Evolutionary conservation across 2,888 invertebrate genomes (phyloP).

Genomic region (Charanyca ferruginea): DNA sequence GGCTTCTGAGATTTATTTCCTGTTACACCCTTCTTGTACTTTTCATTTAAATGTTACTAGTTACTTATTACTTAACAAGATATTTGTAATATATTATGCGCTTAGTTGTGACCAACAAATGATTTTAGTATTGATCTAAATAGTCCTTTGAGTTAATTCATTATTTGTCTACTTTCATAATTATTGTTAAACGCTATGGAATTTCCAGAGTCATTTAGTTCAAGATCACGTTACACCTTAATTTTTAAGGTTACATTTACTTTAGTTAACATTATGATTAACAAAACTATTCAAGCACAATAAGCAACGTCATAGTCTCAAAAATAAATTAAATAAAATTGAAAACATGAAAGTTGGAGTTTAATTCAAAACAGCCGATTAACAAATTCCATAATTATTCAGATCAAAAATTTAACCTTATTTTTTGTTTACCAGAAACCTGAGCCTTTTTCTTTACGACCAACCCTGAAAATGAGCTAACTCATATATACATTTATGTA

Average conservation of each 20-base stretch:
- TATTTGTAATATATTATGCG: slow-evolving; percentile 39
- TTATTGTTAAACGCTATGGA: slow-evolving; percentile 34
- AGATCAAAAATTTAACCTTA: not conserved
- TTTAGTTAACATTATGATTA: slow-evolving; percentile 9
- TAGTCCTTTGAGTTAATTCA: slow-evolving; percentile 47
- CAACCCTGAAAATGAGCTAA: too few species aligned
- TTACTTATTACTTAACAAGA: slow-evolving; percentile 39
- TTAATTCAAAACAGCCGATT: not conserved
- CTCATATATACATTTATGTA: too few species aligned
- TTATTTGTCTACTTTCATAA: slow-evolving; percentile 52
- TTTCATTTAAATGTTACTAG: slow-evolving; percentile 31
- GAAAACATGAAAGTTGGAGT: not conserved
- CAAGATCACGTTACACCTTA: slow-evolving; percentile 42
- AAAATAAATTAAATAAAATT: slow-evolving; percentile 1
- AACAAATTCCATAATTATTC: too few species aligned
- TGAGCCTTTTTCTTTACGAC: too few species aligned
- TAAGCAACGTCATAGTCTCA: not conserved
- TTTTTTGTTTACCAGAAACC: too few species aligned
- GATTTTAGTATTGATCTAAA: slow-evolving; percentile 48
- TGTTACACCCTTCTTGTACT: slow-evolving; percentile 43
- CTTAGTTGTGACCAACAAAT: slow-evolving; percentile 38
- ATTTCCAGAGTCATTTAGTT: slow-evolving; percentile 43
- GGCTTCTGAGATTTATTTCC: slow-evolving; percentile 63
- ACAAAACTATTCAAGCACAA: not conserved
- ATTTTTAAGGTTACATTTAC: slow-evolving; percentile 17